phyloP scores from a whole-genome alignment of 1,140 invertebrate species.

The Eumaeus atala region DNA sequence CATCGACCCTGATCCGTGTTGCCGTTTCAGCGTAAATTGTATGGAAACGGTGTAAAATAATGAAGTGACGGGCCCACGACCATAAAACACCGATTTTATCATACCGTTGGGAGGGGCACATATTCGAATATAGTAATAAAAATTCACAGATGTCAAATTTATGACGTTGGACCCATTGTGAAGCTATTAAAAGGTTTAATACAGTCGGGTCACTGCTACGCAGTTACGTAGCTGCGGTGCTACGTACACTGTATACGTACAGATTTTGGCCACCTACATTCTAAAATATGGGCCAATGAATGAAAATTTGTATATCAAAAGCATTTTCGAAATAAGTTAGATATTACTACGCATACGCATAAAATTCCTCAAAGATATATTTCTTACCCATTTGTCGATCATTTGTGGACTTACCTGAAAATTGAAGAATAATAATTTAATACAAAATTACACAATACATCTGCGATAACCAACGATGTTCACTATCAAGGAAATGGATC shows the following conservation, averaged over 20 bases:
- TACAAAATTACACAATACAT: too few species aligned
- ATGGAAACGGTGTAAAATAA: slow-evolving; percentile 67
- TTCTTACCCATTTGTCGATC: too few species aligned
- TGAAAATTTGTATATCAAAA: too few species aligned
- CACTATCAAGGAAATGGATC: too few species aligned
- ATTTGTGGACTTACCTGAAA: too few species aligned
- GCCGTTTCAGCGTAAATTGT: slow-evolving; percentile 48
- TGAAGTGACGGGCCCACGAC: slow-evolving; percentile 54
- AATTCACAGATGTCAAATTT: slow-evolving; percentile 74
- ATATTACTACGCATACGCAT: too few species aligned
- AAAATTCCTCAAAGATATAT: too few species aligned
- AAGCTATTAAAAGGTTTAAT: slow-evolving; percentile 73
- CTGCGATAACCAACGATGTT: too few species aligned
- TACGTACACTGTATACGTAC: slow-evolving; percentile 29
- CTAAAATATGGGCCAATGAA: too few species aligned
- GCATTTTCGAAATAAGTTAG: too few species aligned
- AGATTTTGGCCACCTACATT: too few species aligned
- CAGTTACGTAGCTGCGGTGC: slow-evolving; percentile 30
- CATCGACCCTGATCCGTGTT: slow-evolving; percentile 22
- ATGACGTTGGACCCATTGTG: slow-evolving; percentile 68
- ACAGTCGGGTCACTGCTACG: slow-evolving; percentile 42
- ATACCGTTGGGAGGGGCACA: slow-evolving; percentile 66
- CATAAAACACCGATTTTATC: slow-evolving; percentile 73
- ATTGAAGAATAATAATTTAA: too few species aligned
- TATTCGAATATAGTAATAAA: slow-evolving; percentile 73